Evolutionary conservation across 2,797 vertebrate species (phyloP).

Genomic region (Gambusia yucatana): DNA sequence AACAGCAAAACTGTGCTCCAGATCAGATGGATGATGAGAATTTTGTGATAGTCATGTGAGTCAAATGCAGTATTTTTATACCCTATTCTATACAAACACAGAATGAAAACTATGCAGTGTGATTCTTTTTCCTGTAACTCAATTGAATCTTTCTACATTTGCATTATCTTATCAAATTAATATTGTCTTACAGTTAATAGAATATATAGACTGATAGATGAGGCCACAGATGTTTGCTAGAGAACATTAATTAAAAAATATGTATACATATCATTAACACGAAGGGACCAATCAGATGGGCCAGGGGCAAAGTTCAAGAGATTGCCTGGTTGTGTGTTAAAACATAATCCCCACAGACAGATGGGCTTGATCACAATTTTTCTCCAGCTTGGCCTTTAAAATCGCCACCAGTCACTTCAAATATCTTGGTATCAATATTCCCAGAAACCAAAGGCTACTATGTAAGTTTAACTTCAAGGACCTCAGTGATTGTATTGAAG

Average conservation of each 20-base stretch:
- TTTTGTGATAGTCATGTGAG: background rate
- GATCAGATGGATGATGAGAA: conserved; percentile 29
- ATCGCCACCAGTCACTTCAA: background rate
- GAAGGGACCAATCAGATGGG: background rate
- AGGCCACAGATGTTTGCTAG: background rate
- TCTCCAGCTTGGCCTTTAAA: background rate
- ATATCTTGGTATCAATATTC: background rate
- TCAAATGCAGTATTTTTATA: background rate
- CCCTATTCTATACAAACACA: background rate
- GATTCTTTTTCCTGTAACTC: background rate
- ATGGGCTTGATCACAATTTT: background rate
- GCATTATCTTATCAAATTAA: background rate
- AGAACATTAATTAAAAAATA: background rate
- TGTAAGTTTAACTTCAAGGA: background rate
- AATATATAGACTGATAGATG: background rate
- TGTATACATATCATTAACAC: background rate
- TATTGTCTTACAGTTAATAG: background rate
- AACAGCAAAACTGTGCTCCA: conserved; percentile 32
- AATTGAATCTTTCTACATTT: background rate
- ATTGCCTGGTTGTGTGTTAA: background rate
- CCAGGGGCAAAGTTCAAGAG: background rate
- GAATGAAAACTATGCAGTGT: background rate
- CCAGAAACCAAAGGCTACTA: background rate
- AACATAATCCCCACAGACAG: background rate
- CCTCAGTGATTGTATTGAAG: background rate